These are phyloP conservation scores for Cerceris ruficornis DNA, from an alignment of 2,888 invertebrate species.

Conservation along the genomic window DNA sequence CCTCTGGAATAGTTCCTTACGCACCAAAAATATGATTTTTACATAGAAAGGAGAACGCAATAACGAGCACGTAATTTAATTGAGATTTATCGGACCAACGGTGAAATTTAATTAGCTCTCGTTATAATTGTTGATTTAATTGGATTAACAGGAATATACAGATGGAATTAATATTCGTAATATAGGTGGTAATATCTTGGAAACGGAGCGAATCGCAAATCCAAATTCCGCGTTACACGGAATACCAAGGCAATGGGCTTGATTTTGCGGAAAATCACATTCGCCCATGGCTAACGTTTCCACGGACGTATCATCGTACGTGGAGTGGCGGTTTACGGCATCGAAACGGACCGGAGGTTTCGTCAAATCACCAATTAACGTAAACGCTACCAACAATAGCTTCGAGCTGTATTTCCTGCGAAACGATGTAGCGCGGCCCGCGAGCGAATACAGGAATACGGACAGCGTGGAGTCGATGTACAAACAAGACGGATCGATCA, in stretches of 20 bases:
- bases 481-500: background rate
- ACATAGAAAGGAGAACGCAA: too few species aligned
- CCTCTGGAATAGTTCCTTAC: too few species aligned
- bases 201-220: constrained; percentile 5
- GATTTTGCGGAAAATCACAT: constrained; percentile 46
- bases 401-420: constrained; percentile 71
- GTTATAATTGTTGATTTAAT: background rate
- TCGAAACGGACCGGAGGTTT: constrained; percentile 62
- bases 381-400: constrained; percentile 74
- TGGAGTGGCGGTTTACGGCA: constrained; percentile 47
- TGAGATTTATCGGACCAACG: too few species aligned
- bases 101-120: too few species aligned
- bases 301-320: constrained; percentile 18
- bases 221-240: constrained; percentile 28
- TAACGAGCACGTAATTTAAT: too few species aligned
- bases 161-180: background rate
- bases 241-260: constrained; percentile 31
- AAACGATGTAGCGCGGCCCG: constrained; percentile 47
- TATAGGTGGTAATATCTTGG: background rate
- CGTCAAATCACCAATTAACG: constrained; percentile 76
- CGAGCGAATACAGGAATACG: constrained; percentile 40
- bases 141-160: background rate
- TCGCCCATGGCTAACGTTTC: constrained; percentile 48
- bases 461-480: constrained; percentile 5
- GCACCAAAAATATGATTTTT: too few species aligned